Base-by-base conservation (phyloP, 2,888 invertebrate species). In the Aleiodes alternator region DNA sequence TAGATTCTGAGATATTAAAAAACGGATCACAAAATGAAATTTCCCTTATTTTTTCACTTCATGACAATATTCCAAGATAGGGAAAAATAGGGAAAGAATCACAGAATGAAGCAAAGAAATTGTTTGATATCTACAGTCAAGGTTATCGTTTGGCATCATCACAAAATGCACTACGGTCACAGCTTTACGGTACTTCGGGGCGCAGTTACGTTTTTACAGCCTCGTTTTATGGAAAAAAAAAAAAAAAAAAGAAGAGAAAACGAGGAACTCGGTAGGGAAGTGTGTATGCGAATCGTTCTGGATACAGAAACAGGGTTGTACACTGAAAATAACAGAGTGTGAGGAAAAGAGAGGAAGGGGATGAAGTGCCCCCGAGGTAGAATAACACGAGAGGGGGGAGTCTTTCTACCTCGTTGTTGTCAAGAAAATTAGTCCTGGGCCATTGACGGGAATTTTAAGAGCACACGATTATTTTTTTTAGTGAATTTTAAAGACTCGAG, bases 201-300 rank as follows among this genome's bases (percentile, higher is more conserved):
- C 82, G 85, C 84, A 86, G 87, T 89, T 88, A 89, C 87, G 85
- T 86, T 89, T 89, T 89, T 89, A 89, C 89, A 87, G 78, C 88
- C 83, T 86, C 86, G 85, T 87, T 86, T 64, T 64, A 82, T 79
- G 83, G 83, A 85, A 85, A 84, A 83, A 83, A 84, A 76, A 23
- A 23, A 23, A 23, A 23, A 23, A 23, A 23, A 23, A 23, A 23
- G 2, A 23, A 80, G 76, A 80, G 76, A 79, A 78, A 43, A 43
- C 43, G 77, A 79, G 76, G 82, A 83, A 64, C 84, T 85, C 82
- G 78, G 81, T 78, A 80, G 78, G 82, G 81, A 82, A 84, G 53
- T 56, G 64, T 64, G 48, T 64, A 64, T 64, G 64, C 64, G 64
- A 48, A 64, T 64, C 43, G 48, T 74, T 51, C 69, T 72, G 64